A percentile compares a stretch with the other conserved stretches of the same genome.
Evolutionary conservation across 1,140 invertebrate species (phyloP).

Genomic region (Neotoxoptera formosana): DNA sequence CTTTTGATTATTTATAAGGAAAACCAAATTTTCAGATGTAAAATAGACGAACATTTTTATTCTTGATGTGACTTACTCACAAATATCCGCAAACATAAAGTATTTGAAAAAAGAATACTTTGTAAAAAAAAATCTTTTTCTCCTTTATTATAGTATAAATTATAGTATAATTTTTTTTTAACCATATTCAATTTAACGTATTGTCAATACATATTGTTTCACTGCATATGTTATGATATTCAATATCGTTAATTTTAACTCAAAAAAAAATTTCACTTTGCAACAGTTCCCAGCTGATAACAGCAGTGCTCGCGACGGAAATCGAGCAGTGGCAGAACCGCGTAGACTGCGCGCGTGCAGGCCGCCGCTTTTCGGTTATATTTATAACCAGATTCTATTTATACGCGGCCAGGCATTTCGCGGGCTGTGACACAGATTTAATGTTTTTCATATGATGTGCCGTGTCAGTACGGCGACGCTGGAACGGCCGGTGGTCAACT

Average conservation of each 20-base stretch:
- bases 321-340: neutral
- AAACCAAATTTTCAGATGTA: neutral
- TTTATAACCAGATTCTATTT: slow-evolving; percentile 57
- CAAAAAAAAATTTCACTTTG: neutral
- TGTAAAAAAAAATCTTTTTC: neutral
- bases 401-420: slow-evolving; percentile 33
- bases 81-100: too few relatives aligned
- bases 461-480: neutral
- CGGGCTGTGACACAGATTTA: neutral
- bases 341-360: neutral
- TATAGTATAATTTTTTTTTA: neutral
- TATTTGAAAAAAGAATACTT: neutral
- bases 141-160: neutral
- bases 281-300: neutral
- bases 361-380: neutral
- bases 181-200: neutral
- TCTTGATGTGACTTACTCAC: neutral
- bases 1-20: too few relatives aligned
- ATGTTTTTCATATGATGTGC: neutral
- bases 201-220: neutral
- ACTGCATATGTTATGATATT: neutral
- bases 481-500: neutral
- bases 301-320: neutral
- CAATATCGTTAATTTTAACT: neutral
- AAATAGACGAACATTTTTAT: neutral